Conservation (phyloP, 2,888 invertebrate genomes). For the Drosophila niveifrons region DNA sequence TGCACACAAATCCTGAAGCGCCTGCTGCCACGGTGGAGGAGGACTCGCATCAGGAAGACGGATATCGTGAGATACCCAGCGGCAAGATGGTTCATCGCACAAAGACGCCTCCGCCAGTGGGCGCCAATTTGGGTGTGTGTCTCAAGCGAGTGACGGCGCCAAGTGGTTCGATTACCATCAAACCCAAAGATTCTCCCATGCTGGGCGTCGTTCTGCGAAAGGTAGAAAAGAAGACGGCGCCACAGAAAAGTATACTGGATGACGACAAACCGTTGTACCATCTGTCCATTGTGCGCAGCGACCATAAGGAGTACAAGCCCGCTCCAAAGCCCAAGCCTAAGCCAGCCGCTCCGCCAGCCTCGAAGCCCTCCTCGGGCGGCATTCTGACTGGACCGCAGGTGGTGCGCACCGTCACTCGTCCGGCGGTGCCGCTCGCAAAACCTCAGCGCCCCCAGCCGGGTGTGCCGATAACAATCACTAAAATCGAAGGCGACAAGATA, state of each 20-base stretch:
- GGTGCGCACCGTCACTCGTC: constrained; percentile 53
- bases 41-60: constrained; percentile 60
- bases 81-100: constrained; percentile 79
- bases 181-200: constrained; percentile 83
- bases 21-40: constrained; percentile 48
- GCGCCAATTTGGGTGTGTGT: constrained; percentile 82
- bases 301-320: constrained; percentile 79
- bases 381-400: constrained; percentile 82
- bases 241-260: constrained; percentile 84
- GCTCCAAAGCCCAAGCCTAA: constrained; percentile 75
- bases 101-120: constrained; percentile 84
- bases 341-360: constrained; percentile 77
- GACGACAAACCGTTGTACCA: constrained; percentile 85
- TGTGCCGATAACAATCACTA: constrained; percentile 85
- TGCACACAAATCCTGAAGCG: constrained; percentile 77
- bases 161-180: constrained; percentile 80
- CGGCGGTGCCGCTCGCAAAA: constrained; percentile 53
- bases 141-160: constrained; percentile 84
- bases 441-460: constrained; percentile 79
- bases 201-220: constrained; percentile 84
- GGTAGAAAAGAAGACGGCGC: constrained; percentile 83
- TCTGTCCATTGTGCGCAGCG: constrained; percentile 84
- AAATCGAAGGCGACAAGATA: constrained; percentile 85
- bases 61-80: constrained; percentile 75
- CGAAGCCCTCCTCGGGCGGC: constrained; percentile 78